Conservation (phyloP, 2,113 vertebrate genomes). For the Coryphaenoides rupestris region DNA sequence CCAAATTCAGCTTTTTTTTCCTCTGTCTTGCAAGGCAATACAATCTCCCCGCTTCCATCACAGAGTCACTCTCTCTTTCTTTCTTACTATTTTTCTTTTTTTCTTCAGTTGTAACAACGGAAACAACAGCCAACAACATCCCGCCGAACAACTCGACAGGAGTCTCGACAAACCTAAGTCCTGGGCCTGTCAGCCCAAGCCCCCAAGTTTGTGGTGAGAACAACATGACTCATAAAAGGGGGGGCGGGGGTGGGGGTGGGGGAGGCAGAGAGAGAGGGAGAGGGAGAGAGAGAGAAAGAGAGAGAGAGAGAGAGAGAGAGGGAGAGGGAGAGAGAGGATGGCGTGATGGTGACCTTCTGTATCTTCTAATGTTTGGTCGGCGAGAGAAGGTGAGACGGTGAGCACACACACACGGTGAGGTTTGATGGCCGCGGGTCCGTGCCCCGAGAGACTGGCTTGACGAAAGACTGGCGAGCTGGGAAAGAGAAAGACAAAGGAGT, state of each 20-base stretch:
- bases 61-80: too few species aligned
- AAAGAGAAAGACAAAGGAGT: too few species aligned
- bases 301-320: too few species aligned
- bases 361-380: slow-evolving; percentile 16
- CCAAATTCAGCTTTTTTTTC: background rate
- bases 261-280: too few species aligned
- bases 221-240: slow-evolving; percentile 15
- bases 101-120: background rate
- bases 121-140: slow-evolving; percentile 34
- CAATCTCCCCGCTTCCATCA: too few species aligned
- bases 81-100: too few species aligned
- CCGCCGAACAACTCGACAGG: slow-evolving; percentile 24
- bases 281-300: too few species aligned
- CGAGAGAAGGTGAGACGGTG: slow-evolving; percentile 1
- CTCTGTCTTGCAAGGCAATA: slow-evolving; percentile 25
- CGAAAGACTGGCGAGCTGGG: slow-evolving; percentile 20
- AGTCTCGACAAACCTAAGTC: slow-evolving; percentile 53
- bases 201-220: slow-evolving; percentile 7
- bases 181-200: slow-evolving; percentile 35
- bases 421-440: slow-evolving; percentile 46
- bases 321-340: slow-evolving; percentile 23
- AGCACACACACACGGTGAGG: slow-evolving; percentile 5
- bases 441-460: slow-evolving; percentile 32
- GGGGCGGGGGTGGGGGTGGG: too few species aligned
- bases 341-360: slow-evolving; percentile 40